phyloP scores from a whole-genome alignment of 2,113 vertebrate genomes.

The Solenodon paradoxus region DNA sequence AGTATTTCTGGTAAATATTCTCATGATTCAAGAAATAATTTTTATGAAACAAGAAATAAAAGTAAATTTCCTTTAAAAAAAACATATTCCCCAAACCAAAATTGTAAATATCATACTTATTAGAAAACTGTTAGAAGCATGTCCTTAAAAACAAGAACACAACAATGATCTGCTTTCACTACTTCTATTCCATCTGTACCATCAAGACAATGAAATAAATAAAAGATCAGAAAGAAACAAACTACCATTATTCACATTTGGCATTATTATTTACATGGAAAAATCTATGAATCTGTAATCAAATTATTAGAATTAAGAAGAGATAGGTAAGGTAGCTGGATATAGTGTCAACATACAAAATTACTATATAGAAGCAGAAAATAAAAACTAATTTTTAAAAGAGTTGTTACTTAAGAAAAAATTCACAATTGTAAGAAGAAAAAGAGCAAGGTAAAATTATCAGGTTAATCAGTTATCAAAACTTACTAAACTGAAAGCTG shows the following conservation, averaged over 20 bases:
- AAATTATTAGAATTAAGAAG: too few relatives aligned
- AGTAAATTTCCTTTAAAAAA: neutral
- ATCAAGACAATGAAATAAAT: neutral
- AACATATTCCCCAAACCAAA: too few relatives aligned
- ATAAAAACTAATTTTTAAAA: too few relatives aligned
- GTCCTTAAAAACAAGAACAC: neutral
- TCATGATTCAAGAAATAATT: too few relatives aligned
- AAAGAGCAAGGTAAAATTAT: slow-evolving; percentile 3
- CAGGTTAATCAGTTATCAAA: neutral
- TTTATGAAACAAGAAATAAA: neutral
- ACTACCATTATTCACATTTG: neutral
- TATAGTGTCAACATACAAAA: neutral
- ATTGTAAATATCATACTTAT: slow-evolving; percentile 1
- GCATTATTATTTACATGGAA: neutral
- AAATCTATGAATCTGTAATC: too few relatives aligned
- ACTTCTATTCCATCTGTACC: neutral
- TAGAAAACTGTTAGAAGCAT: neutral
- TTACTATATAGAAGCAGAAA: too few relatives aligned
- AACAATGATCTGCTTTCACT: neutral
- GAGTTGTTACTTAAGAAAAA: neutral
- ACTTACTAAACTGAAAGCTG: neutral
- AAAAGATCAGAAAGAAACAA: neutral
- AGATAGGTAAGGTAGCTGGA: neutral
- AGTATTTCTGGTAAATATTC: neutral
- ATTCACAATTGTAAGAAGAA: neutral